These are phyloP conservation scores for Brenthis hecate DNA, from an alignment of 2,888 invertebrate genomes.

Conservation along the genomic window DNA sequence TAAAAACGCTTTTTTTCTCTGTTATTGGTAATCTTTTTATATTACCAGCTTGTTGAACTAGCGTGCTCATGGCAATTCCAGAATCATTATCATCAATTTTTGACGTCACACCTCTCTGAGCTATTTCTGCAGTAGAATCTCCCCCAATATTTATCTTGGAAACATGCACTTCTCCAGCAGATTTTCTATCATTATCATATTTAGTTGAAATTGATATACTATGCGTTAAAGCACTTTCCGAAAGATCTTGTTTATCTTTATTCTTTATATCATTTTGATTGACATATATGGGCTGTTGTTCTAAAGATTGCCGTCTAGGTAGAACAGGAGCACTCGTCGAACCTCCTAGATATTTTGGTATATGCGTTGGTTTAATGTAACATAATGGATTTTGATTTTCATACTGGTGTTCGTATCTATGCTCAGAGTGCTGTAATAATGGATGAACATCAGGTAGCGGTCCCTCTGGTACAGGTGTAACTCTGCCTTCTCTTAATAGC, in stretches of 20 bases:
- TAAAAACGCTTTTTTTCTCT: constrained; percentile 96
- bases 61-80: constrained; percentile 88
- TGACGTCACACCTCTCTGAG: constrained; percentile 53
- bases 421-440: constrained; percentile 89
- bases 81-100: constrained; percentile 88
- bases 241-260: constrained; percentile 58
- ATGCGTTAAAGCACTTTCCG: constrained; percentile 72
- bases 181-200: constrained; percentile 63
- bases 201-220: constrained; percentile 75
- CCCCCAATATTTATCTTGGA: constrained; percentile 79
- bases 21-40: constrained; percentile 86
- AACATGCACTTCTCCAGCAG: constrained; percentile 80
- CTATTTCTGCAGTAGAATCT: constrained; percentile 54
- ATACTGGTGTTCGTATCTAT: constrained; percentile 86
- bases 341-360: constrained; percentile 83
- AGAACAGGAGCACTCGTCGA: constrained; percentile 74
- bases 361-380: constrained; percentile 82
- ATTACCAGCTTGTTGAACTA: constrained; percentile 78
- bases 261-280: constrained; percentile 73
- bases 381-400: constrained; percentile 79
- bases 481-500: constrained; percentile 74
- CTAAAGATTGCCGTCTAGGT: constrained; percentile 58
- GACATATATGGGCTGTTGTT: constrained; percentile 76
- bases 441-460: constrained; percentile 83
- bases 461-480: constrained; percentile 74